Evolutionary conservation across 2,113 vertebrate species (phyloP).

Genomic region (Heterotilapia buettikoferi): DNA sequence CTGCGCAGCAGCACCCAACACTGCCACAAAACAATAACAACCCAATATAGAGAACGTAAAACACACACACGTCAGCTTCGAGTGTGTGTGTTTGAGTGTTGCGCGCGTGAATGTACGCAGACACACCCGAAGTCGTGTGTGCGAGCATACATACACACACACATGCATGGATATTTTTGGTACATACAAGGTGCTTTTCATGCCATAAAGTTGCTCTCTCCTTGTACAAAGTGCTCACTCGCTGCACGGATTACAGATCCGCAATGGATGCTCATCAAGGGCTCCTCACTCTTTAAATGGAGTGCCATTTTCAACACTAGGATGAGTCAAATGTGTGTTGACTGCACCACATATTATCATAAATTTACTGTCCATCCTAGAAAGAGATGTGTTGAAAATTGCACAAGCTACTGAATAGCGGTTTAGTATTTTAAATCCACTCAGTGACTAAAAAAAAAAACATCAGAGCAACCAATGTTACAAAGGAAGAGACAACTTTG

Average conservation of each 20-base stretch:
- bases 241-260: conserved; percentile 6
- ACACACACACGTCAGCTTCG: conserved; percentile 55
- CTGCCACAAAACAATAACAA: conserved; percentile 81
- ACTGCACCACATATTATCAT: background rate
- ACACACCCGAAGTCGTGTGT: conserved; percentile 1
- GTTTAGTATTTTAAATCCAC: conserved; percentile 2
- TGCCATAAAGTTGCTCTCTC: conserved; percentile 50
- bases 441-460: background rate
- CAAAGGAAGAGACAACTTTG: conserved; percentile 44
- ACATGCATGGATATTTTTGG: conserved; percentile 46
- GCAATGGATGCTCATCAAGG: background rate
- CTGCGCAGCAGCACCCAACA: conserved; percentile 94
- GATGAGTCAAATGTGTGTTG: background rate
- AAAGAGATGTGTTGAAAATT: conserved; percentile 19
- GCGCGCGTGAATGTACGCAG: conserved; percentile 15
- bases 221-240: conserved; percentile 8
- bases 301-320: conserved; percentile 22
- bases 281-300: background rate
- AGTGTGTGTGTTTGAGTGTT: conserved; percentile 55
- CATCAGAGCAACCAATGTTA: conserved; percentile 4
- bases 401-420: background rate
- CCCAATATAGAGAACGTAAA: conserved; percentile 61
- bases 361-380: background rate
- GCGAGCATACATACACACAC: conserved; percentile 42
- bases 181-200: conserved; percentile 60